Base-by-base conservation (phyloP, 1,140 invertebrate species). In the Drosophila parvula region DNA sequence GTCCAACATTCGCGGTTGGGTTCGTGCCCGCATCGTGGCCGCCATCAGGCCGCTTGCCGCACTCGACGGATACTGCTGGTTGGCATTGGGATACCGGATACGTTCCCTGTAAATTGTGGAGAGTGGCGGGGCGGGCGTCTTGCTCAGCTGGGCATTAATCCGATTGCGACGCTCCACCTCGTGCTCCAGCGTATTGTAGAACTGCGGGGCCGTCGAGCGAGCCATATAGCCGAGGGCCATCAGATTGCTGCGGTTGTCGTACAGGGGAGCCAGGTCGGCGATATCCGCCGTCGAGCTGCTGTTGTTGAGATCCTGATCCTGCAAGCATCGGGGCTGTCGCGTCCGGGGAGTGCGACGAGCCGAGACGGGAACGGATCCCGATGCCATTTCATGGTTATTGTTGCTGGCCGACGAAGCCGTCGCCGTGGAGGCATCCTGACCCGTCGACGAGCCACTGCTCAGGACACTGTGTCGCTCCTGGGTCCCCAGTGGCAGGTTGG, bases 1-100 rank as follows among this genome's bases (percentile, higher is more conserved):
- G 65, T 95, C 94, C 53, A 94, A 79, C 55, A 94, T 94, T 40
- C 94, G 92, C 14, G 94, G 94, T 69, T 94, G 93, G 48, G 92
- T 93, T 71, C 92, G 90, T 28, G 79, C 83, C 61, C 67, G 91
- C 81, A 91, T 85, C 8, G 83, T 84, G 59, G 78, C 74, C 5
- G 81, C 73, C 69, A 90, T 53, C 27, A 91, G 36, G 10, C 81
- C 79, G 38, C 79, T 81, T 43, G 68, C 68, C 16, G 74, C 81
- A 51, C 77, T 79, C 7, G 81, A 51, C 1, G 84, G 74, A 64
- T 92, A 91, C 59, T 90, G 90, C 58, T 82, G 89, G 41, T 36
- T 27, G 64, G 73, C 74, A 8, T 60, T 57, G 30, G 81, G 78
- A 64, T 90, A 88, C 3, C 83, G 79, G 0, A 90, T 91, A 16